Evolutionary conservation across 2,888 invertebrate genomes (phyloP), one percentile per base, ranked within the genome.

Genomic region (Acrocera orbiculus): DNA sequence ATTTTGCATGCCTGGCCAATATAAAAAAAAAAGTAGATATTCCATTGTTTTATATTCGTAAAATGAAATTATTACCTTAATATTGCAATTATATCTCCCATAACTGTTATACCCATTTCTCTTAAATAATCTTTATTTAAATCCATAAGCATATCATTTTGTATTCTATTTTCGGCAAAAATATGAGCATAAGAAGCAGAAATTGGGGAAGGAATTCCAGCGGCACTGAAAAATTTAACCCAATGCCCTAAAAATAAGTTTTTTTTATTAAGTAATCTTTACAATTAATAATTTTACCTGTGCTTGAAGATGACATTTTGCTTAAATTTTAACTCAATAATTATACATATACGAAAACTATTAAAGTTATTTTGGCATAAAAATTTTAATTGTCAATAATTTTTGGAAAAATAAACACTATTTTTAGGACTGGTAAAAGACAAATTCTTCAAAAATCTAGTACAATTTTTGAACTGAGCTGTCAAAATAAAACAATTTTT

Each of bases 131-230:
- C 86, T 48, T 86, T 86, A 45, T 77, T 85, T 10, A 90, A 62
- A 46, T 90, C 89, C 41, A 77, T 62, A 33, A 90, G 54, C 89
- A 89, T 89, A 46, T 83, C 78, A 43, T 71, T 73, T 50, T 78
- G 76, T 39, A 90, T 90, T 17, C 89, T 67, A 57, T 90, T 83
- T 50, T 86, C 82, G 0, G 77, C 73, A 53, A 90, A 90, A 6
- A 78, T 76, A 15, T 85, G 69, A 0, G 89, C 86, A 58, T 90
- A 87, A 37, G 76, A 76, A 0, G 81, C 80, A 0, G 81, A 75
- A 29, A 76, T 75, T 5, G 56, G 52, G 0, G 75, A 66, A 0
- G 83, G 82, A 42, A 90, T 79, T 3, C 87, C 85, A 9, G 86
- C 80, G 26, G 77, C 73, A 33, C 74, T 73, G 62, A 90, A 90